Percentiles rank a stretch among this genome's conserved stretches.
phyloP scores from a whole-genome alignment of 2,797 vertebrate species.

The Luscinia megarhynchos region DNA sequence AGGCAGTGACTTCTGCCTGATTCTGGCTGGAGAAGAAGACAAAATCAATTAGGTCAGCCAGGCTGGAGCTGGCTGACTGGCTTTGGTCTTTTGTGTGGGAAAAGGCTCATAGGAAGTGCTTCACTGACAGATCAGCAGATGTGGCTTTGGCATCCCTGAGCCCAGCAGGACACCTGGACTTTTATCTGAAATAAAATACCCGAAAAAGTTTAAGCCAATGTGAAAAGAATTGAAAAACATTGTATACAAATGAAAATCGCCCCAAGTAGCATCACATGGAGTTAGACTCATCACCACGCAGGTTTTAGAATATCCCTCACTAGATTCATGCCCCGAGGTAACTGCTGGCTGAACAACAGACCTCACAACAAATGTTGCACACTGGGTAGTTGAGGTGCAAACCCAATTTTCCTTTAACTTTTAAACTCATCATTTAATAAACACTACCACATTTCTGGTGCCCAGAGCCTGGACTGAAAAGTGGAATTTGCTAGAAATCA shows the following conservation, averaged over 20 bases:
- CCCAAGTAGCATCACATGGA: not conserved
- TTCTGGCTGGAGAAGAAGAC: not conserved
- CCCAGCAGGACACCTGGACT: not conserved
- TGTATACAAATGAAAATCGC: not conserved
- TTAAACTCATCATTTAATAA: not conserved
- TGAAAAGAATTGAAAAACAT: not conserved
- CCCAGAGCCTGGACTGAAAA: not conserved
- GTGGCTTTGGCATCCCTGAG: not conserved
- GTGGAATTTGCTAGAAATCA: not conserved
- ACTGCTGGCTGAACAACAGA: not conserved
- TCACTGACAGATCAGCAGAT: not conserved
- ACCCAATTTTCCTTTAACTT: not conserved
- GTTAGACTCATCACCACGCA: not conserved
- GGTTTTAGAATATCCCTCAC: not conserved
- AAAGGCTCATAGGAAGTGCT: not conserved
- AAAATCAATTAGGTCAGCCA: not conserved
- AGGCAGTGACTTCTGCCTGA: not conserved
- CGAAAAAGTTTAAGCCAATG: not conserved
- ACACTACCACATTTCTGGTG: not conserved
- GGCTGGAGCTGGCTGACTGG: not conserved
- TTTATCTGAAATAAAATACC: not conserved
- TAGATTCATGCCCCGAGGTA: not conserved
- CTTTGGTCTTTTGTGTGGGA: rapidly evolving
- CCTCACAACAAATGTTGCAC: not conserved
- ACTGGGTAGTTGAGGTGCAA: not conserved